Evolutionary conservation across 2,113 vertebrate species (phyloP), one percentile per base, ranked within the genome.

Genomic region (Lamprologus tigripictilis): DNA sequence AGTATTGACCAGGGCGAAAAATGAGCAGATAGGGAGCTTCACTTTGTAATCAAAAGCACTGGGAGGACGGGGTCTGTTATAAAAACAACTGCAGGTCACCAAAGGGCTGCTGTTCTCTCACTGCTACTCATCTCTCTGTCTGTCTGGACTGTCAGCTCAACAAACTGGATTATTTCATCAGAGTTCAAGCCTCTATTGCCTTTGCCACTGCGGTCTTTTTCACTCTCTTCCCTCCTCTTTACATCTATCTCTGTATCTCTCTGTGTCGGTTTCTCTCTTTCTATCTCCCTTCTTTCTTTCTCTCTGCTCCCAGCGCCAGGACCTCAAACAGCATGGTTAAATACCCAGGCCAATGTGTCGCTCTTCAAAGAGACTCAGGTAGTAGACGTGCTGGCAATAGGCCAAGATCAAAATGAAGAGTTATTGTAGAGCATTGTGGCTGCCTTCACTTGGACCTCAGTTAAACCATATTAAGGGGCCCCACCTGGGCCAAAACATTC

Each of bases 321-420:
- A 96, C 95, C 96, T 96, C 96, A 97, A 97, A 96, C 95, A 95
- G 96, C 96, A 97, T 97, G 96, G 96, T 93, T 97, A 96, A 97
- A 96, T 96, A 96, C 94, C 93, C 91, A 90, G 95, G 94, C 95
- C 93, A 96, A 96, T 92, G 94, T 96, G 95, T 96, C 94, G 94
- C 96, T 96, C 95, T 96, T 96, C 96, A 96, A 96, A 96, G 96
- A 97, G 96, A 97, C 95, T 96, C 95, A 96, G 95, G 96, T 96
- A 96, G 95, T 94, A 96, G 94, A 93, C 92, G 54, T 89, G 80
- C 90, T 96, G 96, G 95, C 96, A 90, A 85, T 68, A 78, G 93
- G 93, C 96, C 96, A 97, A 87, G 91, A 90, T 94, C 92, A 93
- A 94, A 96, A 96, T 95, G 95, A 96, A 96, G 95, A 96, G 93